Evolutionary conservation across 1,140 invertebrate species (phyloP), one percentile per base, ranked within the genome.

Genomic region (Nasonia vitripennis): DNA sequence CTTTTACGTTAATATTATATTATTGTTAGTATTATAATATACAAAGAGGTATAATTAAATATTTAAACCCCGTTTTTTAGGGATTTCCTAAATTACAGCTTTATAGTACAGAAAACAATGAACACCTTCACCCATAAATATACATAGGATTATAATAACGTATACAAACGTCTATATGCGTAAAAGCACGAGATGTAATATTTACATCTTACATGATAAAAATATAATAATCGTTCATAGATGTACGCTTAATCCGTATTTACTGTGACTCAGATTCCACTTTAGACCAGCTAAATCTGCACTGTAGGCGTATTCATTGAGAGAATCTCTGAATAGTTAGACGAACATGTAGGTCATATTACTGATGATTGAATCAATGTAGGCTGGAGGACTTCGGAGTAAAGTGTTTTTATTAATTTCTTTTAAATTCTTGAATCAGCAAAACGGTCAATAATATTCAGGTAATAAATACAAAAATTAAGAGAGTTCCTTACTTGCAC

Each of bases 401-500:
- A 27, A 27, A 27, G 27, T 27, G 27, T 27, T 27, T 27, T 27
- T 27, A 27, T 27, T 27, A 27, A 27, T 27, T 27, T 27, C 27
- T 27, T 27, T 27, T 27, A 27, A 27, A 27, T 27, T 27, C 27
- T 27, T 27, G 27, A 27, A 27, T 81, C 27, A 27, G 27, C 27
- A 27, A 27, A 27, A 1, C 27, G 27, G 27, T 27, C 27, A 27
- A 27, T 27, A 27, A 27, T 27, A 27, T 27, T 27, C 23, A 51
- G 45, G 20, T 83, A n/a, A 87, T 83, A 62, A 82, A 14, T 62
- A 84, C 48, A 78, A 85, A 34, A 62, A 48, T 81, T 48, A 20
- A 41, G 74, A 87, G 41, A 81, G 20, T 37, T 83, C 23, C 68
- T 93, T 94, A 98, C 98, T 94, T 99, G 98, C 11, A 99, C 93